phyloP scores from a whole-genome alignment of 2,797 vertebrate genomes.

The Arnoldichthys spilopterus region DNA sequence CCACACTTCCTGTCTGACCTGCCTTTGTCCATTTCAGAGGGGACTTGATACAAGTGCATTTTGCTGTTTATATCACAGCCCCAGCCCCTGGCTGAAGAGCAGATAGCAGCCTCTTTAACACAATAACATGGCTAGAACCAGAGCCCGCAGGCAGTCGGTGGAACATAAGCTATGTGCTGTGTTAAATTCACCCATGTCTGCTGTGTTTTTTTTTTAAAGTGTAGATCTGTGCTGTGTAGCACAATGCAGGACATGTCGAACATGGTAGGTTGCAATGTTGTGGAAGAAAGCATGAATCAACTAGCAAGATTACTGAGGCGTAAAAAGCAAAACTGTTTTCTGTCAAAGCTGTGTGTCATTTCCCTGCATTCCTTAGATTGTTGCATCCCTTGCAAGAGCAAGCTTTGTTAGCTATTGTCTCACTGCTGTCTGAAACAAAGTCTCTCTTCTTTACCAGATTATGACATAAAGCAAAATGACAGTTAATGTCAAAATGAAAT shows the following conservation, averaged over 20 bases:
- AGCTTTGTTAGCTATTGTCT: constrained; percentile 10
- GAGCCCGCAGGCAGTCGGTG: constrained; percentile 23
- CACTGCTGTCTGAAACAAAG: background rate
- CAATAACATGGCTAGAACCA: constrained; percentile 13
- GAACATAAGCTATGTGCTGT: constrained; percentile 35
- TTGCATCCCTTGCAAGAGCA: constrained; percentile 5
- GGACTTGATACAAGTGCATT: constrained; percentile 39
- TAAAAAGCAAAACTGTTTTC: constrained; percentile 38
- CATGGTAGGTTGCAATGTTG: constrained; percentile 27
- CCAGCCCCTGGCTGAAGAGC: constrained; percentile 37
- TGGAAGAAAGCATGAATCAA: constrained; percentile 20
- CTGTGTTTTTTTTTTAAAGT: constrained; percentile 28
- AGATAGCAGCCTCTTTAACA: constrained; percentile 43
- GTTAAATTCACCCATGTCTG: constrained; percentile 33
- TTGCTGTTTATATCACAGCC: constrained; percentile 37
- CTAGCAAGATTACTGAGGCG: constrained; percentile 34
- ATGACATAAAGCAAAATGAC: constrained; percentile 10
- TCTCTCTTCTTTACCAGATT: constrained; percentile 1
- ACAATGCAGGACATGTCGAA: constrained; percentile 41
- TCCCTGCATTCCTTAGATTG: constrained; percentile 3
- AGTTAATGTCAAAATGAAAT: constrained; percentile 9
- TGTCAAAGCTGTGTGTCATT: constrained; percentile 43
- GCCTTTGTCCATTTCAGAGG: constrained; percentile 24
- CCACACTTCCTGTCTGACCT: constrained; percentile 38
- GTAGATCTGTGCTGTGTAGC: constrained; percentile 42